Evolutionary conservation across 2,113 vertebrate genomes (phyloP).

Genomic region (Orcinus orca): DNA sequence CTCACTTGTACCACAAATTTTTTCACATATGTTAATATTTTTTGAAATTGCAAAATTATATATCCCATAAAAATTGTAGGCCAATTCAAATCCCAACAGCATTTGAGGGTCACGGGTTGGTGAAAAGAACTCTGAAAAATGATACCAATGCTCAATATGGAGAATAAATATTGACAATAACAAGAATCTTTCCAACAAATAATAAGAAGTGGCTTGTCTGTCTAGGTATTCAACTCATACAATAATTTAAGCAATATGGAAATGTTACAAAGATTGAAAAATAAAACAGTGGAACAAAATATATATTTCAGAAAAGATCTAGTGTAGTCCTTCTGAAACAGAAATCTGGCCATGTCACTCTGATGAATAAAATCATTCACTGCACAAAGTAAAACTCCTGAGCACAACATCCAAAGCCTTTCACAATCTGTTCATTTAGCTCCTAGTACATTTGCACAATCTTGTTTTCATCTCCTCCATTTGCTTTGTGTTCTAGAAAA

Average conservation of each 20-base stretch:
- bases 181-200: neutral
- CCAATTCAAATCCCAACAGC: neutral
- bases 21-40: neutral
- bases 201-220: neutral
- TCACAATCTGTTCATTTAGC: neutral
- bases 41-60: neutral
- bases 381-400: neutral
- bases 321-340: neutral
- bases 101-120: neutral
- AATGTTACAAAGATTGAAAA: neutral
- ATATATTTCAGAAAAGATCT: neutral
- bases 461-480: neutral
- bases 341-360: neutral
- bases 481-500: neutral
- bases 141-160: neutral
- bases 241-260: neutral
- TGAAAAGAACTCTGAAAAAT: neutral
- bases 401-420: neutral
- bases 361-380: neutral
- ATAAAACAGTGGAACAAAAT: neutral
- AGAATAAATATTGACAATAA: neutral
- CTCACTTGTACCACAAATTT: neutral
- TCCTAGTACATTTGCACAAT: neutral
- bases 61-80: neutral
- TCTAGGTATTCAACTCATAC: neutral